phyloP scores from a whole-genome alignment of 1,140 invertebrate genomes.

The Bombus vancouverensis region DNA sequence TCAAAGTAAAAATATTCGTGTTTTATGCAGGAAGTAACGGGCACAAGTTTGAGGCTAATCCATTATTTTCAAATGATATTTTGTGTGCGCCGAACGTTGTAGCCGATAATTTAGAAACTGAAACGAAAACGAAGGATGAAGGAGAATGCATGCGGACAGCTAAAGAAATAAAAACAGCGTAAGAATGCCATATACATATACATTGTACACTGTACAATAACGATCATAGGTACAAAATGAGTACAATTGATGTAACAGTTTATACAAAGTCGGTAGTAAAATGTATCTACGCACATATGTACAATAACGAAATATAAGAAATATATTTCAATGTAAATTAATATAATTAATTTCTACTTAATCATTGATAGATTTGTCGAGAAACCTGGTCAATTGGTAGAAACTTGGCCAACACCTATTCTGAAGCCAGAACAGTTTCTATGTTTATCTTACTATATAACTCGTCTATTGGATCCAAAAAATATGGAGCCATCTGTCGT shows the following conservation, averaged over 20 bases:
- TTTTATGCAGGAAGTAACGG: slow-evolving; percentile 76
- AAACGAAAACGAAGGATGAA: neutral
- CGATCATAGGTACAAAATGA: too few relatives aligned
- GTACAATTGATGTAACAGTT: too few relatives aligned
- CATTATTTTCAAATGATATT: slow-evolving; percentile 82
- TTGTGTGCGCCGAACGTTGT: slow-evolving; percentile 55
- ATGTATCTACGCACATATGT: neutral
- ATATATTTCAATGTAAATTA: neutral
- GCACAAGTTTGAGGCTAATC: slow-evolving; percentile 79
- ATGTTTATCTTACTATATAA: slow-evolving; percentile 43
- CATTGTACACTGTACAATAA: too few relatives aligned
- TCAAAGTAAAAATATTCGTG: neutral
- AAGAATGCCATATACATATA: neutral
- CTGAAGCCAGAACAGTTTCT: slow-evolving; percentile 57
- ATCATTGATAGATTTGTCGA: slow-evolving; percentile 10
- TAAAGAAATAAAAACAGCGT: neutral
- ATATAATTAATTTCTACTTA: neutral
- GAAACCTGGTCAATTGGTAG: slow-evolving; percentile 1
- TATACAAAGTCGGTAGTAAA: too few relatives aligned
- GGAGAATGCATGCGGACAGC: neutral
- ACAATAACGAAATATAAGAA: neutral
- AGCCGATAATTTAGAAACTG: too few relatives aligned
- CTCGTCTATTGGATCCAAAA: slow-evolving; percentile 41
- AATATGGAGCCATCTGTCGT: neutral
- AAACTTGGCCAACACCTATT: slow-evolving; percentile 15